Conservation (phyloP, 2,888 invertebrate species). For the Serripes groenlandicus region DNA sequence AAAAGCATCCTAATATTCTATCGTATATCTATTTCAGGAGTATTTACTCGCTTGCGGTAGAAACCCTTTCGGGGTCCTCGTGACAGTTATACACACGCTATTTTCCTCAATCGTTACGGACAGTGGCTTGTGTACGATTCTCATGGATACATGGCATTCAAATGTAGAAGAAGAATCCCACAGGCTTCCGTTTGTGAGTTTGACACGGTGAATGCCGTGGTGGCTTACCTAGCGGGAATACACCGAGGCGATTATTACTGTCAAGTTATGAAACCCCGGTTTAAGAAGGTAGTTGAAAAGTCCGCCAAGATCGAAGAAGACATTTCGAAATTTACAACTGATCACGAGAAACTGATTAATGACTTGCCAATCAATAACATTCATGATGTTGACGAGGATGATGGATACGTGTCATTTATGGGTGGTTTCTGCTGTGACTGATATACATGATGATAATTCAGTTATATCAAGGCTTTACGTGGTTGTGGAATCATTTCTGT, state of each 20-base stretch:
- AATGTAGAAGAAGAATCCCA: not conserved
- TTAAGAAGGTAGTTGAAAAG: not conserved
- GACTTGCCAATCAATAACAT: no score
- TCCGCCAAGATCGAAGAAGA: no score
- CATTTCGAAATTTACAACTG: no score
- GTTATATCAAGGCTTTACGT: no score
- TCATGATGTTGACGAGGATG: constrained; percentile 4
- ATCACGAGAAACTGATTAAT: not conserved
- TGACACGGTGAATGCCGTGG: not conserved
- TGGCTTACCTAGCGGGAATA: constrained; percentile 1
- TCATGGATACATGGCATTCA: not conserved
- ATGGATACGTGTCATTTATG: not conserved
- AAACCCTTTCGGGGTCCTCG: constrained; percentile 11
- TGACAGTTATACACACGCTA: constrained; percentile 8
- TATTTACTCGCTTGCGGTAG: no score
- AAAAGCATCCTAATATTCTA: no score
- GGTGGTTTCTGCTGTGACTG: not conserved
- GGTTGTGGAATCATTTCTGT: no score
- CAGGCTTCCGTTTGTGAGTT: constrained; percentile 11
- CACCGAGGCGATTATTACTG: not conserved
- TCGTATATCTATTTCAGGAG: no score
- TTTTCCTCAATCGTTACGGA: not conserved
- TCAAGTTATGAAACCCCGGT: not conserved
- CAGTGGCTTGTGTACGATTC: not conserved
- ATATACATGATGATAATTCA: no score